phyloP scores from a whole-genome alignment of 2,797 vertebrate genomes.

The Platalea minor region DNA sequence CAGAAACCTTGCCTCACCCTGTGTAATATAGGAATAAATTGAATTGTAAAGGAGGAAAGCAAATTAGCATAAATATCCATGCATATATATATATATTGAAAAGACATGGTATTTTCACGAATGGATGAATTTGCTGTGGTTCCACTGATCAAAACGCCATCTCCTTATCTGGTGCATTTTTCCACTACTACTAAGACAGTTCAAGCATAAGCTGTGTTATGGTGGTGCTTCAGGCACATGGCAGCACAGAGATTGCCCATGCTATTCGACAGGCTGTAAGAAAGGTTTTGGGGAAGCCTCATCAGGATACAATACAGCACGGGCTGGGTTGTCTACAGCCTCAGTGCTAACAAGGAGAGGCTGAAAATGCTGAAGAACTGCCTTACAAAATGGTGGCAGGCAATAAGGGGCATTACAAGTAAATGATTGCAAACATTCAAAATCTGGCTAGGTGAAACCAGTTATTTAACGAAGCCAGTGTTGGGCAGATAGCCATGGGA shows the following conservation, averaged over 20 bases:
- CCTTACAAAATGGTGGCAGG: not conserved
- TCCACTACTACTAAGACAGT: not conserved
- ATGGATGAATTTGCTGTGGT: not conserved
- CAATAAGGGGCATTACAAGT: not conserved
- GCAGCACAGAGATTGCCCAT: not conserved
- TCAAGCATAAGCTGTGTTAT: not conserved
- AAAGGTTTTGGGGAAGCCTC: not conserved
- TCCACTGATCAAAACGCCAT: not conserved
- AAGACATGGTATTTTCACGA: not conserved
- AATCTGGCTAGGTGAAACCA: constrained; percentile 18
- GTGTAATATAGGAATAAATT: not conserved
- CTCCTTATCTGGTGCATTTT: not conserved
- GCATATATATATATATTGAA: not conserved
- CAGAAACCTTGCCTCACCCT: not conserved
- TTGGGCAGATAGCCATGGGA: not conserved
- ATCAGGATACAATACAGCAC: not conserved
- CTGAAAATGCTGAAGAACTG: not conserved
- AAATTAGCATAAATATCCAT: not conserved
- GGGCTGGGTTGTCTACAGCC: not conserved
- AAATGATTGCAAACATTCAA: constrained; percentile 17
- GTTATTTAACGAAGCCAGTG: not conserved
- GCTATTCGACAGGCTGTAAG: not conserved
- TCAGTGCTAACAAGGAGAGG: not conserved
- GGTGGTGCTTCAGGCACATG: not conserved
- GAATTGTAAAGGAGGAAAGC: not conserved